These are phyloP conservation scores for Darevskia mixta DNA, from an alignment of 2,797 vertebrate species.

Conservation along the genomic window DNA sequence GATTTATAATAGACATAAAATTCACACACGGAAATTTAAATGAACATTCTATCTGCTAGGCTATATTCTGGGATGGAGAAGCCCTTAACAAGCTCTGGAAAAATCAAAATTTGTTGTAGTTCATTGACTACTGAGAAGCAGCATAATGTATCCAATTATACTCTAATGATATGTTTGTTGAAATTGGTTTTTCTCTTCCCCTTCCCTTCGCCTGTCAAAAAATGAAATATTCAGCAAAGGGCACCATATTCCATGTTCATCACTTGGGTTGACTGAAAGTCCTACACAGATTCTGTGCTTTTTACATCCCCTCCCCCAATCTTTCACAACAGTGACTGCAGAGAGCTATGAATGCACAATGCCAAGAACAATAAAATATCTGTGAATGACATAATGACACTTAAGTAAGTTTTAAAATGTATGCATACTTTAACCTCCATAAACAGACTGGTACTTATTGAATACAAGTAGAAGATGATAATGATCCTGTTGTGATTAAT, in stretches of 20 bases:
- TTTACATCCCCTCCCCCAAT: slow-evolving; percentile 37
- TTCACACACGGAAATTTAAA: no score
- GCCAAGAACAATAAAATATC: slow-evolving; percentile 74
- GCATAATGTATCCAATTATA: not conserved
- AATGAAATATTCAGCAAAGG: slow-evolving; percentile 47
- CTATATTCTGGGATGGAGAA: not conserved
- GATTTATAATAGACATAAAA: not conserved
- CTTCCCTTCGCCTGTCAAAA: slow-evolving; percentile 26
- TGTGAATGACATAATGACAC: slow-evolving; percentile 72
- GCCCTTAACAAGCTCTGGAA: no score
- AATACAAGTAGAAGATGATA: slow-evolving; percentile 61
- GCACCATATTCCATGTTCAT: slow-evolving; percentile 27
- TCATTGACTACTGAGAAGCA: not conserved
- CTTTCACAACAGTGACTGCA: slow-evolving; percentile 68
- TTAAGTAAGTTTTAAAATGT: slow-evolving; percentile 67
- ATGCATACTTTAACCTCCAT: slow-evolving; percentile 72
- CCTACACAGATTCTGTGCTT: slow-evolving; percentile 52
- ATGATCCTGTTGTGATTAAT: slow-evolving; percentile 37
- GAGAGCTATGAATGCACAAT: slow-evolving; percentile 70
- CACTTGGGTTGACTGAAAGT: slow-evolving; percentile 52
- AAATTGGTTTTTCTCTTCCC: not conserved
- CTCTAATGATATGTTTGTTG: not conserved
- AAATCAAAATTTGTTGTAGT: no score
- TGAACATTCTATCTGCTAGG: not conserved
- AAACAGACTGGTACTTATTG: slow-evolving; percentile 69